phyloP scores from a whole-genome alignment of 92 coral and sea anemone genomes.

The Ricordea florida region DNA sequence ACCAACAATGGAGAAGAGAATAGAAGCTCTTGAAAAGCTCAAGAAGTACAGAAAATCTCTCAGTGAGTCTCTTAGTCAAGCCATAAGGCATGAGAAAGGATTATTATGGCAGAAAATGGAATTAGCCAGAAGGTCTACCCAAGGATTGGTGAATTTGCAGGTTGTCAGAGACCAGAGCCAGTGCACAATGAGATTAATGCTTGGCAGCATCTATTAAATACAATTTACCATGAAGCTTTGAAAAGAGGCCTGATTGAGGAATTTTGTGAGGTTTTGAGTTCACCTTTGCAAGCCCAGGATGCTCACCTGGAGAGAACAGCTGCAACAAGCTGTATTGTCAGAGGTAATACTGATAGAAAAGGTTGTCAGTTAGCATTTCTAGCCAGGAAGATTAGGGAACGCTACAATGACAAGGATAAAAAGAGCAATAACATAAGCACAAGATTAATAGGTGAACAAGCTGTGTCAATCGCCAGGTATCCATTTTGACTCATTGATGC shows the following conservation, averaged over 20 bases:
- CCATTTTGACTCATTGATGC: conserved; percentile 42
- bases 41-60: background rate
- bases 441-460: conserved; percentile 50
- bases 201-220: too few species aligned
- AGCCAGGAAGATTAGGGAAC: conserved; percentile 14
- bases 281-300: too few species aligned
- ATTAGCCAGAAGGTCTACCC: too few species aligned
- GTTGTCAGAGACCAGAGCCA: too few species aligned
- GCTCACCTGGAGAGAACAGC: too few species aligned
- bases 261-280: background rate
- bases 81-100: conserved; percentile 28
- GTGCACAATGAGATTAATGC: too few species aligned
- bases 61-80: conserved; percentile 9
- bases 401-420: conserved; percentile 16
- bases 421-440: conserved; percentile 34
- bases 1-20: background rate
- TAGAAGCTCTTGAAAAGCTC: background rate
- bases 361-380: conserved; percentile 44
- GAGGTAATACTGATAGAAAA: background rate
- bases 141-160: too few species aligned
- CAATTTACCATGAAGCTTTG: background rate
- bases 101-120: conserved; percentile 72
- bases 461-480: conserved; percentile 48
- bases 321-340: background rate
- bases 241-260: background rate